A percentile compares a stretch with the other conserved stretches of the same genome.
Evolutionary conservation across 2,888 invertebrate genomes (phyloP).

Genomic region (Endomychus coccineus): DNA sequence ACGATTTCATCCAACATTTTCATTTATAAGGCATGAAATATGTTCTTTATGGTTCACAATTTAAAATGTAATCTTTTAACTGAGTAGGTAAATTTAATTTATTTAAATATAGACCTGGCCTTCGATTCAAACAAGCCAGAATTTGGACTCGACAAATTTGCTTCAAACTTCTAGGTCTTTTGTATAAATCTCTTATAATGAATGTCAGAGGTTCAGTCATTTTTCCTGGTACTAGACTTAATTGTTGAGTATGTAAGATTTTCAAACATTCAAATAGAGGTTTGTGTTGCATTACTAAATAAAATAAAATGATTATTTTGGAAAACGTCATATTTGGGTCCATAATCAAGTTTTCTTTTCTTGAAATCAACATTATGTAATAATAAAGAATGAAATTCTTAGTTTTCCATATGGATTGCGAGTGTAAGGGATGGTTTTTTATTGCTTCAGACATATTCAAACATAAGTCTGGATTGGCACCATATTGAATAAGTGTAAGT

Average conservation of each 20-base stretch:
- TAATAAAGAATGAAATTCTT: constrained; percentile 59
- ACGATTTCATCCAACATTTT: no score
- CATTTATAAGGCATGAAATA: no score
- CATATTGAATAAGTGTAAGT: constrained; percentile 63
- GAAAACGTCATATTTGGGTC: constrained; percentile 58
- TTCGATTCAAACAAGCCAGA: constrained; percentile 56
- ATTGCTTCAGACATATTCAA: constrained; percentile 46
- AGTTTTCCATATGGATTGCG: constrained; percentile 49
- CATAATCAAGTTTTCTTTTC: constrained; percentile 55
- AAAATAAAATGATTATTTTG: constrained; percentile 58
- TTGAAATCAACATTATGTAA: constrained; percentile 62
- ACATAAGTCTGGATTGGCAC: constrained; percentile 64
- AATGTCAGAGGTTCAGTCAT: constrained; percentile 56
- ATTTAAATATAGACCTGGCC: constrained; percentile 57
- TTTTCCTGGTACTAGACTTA: constrained; percentile 56
- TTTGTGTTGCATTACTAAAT: constrained; percentile 60
- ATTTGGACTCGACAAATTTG: constrained; percentile 64
- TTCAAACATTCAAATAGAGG: constrained; percentile 62
- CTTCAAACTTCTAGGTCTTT: constrained; percentile 61
- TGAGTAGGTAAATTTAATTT: constrained; percentile 61
- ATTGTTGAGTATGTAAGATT: constrained; percentile 56
- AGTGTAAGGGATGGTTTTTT: constrained; percentile 38
- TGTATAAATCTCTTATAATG: constrained; percentile 56
- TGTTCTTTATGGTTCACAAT: constrained; percentile 51
- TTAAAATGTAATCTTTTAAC: constrained; percentile 61